phyloP scores from a whole-genome alignment of 1,140 invertebrate genomes.

The Hesperophylax magnus region DNA sequence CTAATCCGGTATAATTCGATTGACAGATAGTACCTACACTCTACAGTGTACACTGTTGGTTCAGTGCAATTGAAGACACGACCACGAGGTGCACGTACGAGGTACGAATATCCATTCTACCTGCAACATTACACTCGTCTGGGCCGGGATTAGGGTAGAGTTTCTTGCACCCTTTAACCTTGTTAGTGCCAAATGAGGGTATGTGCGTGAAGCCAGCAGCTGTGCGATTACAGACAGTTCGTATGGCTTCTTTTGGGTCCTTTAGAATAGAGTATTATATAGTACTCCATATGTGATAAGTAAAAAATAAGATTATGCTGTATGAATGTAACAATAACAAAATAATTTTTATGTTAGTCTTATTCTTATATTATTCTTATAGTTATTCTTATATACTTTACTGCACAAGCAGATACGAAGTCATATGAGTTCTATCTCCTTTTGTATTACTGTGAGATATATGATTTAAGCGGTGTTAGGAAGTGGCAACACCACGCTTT shows the following conservation, averaged over 20 bases:
- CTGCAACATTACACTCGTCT: slow-evolving; percentile 23
- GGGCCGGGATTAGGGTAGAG: slow-evolving; percentile 39
- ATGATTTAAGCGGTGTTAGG: too few relatives aligned
- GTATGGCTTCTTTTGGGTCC: background rate
- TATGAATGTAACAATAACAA: too few relatives aligned
- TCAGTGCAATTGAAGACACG: background rate
- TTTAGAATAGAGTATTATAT: background rate
- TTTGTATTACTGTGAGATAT: too few relatives aligned
- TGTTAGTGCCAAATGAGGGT: slow-evolving; percentile 8
- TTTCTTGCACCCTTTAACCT: slow-evolving; percentile 41
- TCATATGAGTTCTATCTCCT: too few relatives aligned
- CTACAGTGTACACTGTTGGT: too few relatives aligned
- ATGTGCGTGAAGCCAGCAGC: background rate
- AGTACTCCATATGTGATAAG: too few relatives aligned
- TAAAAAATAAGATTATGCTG: too few relatives aligned
- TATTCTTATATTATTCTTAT: too few relatives aligned
- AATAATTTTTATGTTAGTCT: too few relatives aligned
- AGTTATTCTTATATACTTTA: too few relatives aligned
- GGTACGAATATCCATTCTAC: background rate
- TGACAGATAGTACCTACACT: slow-evolving; percentile 1
- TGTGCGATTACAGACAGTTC: background rate
- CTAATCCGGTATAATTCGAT: slow-evolving; percentile 15
- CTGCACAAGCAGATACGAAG: too few relatives aligned
- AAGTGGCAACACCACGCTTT: too few relatives aligned
- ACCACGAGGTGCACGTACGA: slow-evolving; percentile 15